Evolutionary conservation across 1,140 invertebrate genomes (phyloP), one percentile per base, ranked within the genome.

Genomic region (Neodiprion pinetum): DNA sequence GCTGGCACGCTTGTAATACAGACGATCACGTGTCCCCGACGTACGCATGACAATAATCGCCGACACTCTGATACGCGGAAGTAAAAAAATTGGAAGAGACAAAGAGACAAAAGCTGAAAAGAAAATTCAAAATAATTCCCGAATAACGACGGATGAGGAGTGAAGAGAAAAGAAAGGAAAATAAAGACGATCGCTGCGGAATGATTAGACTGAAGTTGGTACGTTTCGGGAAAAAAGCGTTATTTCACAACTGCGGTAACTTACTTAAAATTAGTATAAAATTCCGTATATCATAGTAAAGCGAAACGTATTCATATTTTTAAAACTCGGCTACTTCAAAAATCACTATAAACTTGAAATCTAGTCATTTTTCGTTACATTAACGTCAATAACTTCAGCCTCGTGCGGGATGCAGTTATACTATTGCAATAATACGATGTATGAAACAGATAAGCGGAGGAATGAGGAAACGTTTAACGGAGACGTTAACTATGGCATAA

Each of bases 141-240:
- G 2, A 65, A 65, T 14, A 65, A 14, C 61, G 28, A 40, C 28
- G 28, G 8, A 61, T 9, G n/a, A 61, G 53, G 53, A 61, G 8
- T 14, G 0, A 61, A 61, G 9, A 50, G 8, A 48, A 61, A 21
- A 74, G 70, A 65, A 53, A 71, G 12, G 66, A 48, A 70, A 40
- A 70, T 50, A 74, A 17, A 10, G 65, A 53, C 14, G 48, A 74
- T 53, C 61, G 21, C 17, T 8, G n/a, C 11, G 28, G 5, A 5
- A 40, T 40, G 28, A 48, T 50, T 10, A 67, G 76, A 74, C 78
- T 71, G 70, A 53, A 21, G 49, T 49, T 17, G 23, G 74, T 74
- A 75, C 77, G 61, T n/a, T 65, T 11, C 61, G 61, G n/a, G 61
- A n/a, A 12, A 11, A n/a, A 65, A 11, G 61, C 61, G 11, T 65